These are phyloP conservation scores for Helicoverpa assulta DNA, from an alignment of 2,888 invertebrate species.

Conservation along the genomic window DNA sequence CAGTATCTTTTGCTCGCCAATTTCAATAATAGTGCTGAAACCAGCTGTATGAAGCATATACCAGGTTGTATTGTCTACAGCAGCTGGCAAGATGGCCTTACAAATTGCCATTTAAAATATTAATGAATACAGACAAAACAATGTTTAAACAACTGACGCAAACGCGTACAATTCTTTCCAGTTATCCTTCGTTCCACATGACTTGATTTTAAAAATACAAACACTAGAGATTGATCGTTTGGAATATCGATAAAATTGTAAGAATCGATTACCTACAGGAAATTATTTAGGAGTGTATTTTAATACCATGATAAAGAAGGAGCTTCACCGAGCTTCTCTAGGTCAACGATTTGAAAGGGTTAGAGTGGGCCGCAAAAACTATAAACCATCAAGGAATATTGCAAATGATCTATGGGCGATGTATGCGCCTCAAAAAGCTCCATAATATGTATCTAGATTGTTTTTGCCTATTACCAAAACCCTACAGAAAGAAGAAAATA, in stretches of 20 bases:
- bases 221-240: neutral
- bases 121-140: neutral
- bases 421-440: no score
- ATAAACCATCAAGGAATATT: no score
- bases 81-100: neutral
- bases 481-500: no score
- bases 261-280: neutral
- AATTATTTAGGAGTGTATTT: neutral
- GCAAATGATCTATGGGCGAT: no score
- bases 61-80: neutral
- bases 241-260: neutral
- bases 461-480: no score
- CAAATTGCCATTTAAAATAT: conserved; percentile 9
- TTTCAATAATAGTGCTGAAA: no score
- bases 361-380: no score
- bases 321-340: no score
- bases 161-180: conserved; percentile 9
- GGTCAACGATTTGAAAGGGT: neutral
- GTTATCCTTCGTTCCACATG: conserved; percentile 1
- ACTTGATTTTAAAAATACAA: conserved; percentile 8
- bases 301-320: neutral
- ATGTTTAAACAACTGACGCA: conserved; percentile 22
- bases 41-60: neutral
- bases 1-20: no score
- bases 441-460: no score